A percentile compares a stretch with the other conserved stretches of the same genome.
Evolutionary conservation across 2,797 vertebrate species (phyloP).

Genomic region (Spondyliosoma cantharus): DNA sequence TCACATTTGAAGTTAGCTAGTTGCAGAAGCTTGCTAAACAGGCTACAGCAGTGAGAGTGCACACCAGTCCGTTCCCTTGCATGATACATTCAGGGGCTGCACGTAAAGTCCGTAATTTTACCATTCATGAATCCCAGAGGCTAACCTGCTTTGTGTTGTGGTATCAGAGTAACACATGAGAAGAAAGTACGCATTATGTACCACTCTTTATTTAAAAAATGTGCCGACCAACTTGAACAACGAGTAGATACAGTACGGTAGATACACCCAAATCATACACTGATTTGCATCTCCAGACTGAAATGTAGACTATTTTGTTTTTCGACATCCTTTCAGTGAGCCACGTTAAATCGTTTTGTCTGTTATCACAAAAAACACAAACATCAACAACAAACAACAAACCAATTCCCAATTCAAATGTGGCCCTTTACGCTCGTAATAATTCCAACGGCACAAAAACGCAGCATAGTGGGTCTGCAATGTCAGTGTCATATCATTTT

Average conservation of each 20-base stretch:
- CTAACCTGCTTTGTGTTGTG: background rate
- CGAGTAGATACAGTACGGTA: background rate
- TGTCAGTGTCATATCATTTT: too few relatives aligned
- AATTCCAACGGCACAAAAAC: background rate
- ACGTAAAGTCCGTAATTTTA: background rate
- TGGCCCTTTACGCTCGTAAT: accelerated
- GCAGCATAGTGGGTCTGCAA: background rate
- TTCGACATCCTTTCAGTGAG: background rate
- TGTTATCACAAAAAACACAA: background rate
- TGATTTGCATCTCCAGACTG: background rate
- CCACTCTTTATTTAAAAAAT: background rate
- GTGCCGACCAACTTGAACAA: background rate
- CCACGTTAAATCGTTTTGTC: background rate
- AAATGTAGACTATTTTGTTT: background rate
- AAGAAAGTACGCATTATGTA: background rate
- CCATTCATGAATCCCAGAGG: background rate
- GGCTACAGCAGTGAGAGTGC: background rate
- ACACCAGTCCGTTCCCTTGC: background rate
- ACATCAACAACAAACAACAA: background rate
- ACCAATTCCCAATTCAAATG: background rate
- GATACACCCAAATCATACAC: background rate
- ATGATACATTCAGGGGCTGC: constrained; percentile 29
- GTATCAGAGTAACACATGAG: background rate
- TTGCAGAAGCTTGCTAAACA: background rate
- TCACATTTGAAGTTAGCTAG: background rate